Conservation (phyloP, 2,113 vertebrate genomes). For the Cichladusa arquata region DNA sequence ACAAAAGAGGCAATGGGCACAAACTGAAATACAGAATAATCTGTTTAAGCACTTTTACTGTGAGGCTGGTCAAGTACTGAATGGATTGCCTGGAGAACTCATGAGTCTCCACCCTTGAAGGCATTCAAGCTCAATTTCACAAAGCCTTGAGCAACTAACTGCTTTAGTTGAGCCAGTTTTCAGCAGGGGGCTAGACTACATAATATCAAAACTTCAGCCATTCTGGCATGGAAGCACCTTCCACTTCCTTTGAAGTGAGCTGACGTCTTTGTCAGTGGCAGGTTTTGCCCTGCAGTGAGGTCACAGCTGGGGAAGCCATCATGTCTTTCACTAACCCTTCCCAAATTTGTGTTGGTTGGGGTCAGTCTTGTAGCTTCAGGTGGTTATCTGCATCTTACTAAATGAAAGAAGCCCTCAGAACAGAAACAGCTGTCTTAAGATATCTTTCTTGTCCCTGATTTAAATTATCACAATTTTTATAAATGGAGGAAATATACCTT, state of each 20-base stretch:
- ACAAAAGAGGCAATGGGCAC: neutral
- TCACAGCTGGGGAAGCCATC: neutral
- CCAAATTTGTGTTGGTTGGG: neutral
- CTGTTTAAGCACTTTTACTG: neutral
- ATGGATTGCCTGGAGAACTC: neutral
- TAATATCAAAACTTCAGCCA: neutral
- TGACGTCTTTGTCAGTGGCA: neutral
- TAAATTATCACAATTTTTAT: conserved; percentile 23
- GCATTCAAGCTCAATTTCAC: neutral
- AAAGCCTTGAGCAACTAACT: neutral
- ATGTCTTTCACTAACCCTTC: neutral
- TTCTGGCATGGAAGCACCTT: neutral
- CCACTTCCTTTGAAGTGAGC: neutral
- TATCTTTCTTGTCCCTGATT: neutral
- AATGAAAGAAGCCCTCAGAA: neutral
- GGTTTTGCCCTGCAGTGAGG: neutral
- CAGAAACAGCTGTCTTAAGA: neutral
- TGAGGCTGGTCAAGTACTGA: neutral
- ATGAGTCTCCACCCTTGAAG: neutral
- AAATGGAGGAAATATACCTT: conserved; percentile 46
- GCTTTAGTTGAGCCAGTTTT: neutral
- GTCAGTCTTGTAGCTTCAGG: neutral
- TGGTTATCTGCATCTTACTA: neutral
- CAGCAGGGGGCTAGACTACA: rapidly evolving
- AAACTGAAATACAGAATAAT: neutral